Evolutionary conservation across 2,888 invertebrate genomes (phyloP), one percentile per base, ranked within the genome.

Genomic region (Tricholauxania praeusta): DNA sequence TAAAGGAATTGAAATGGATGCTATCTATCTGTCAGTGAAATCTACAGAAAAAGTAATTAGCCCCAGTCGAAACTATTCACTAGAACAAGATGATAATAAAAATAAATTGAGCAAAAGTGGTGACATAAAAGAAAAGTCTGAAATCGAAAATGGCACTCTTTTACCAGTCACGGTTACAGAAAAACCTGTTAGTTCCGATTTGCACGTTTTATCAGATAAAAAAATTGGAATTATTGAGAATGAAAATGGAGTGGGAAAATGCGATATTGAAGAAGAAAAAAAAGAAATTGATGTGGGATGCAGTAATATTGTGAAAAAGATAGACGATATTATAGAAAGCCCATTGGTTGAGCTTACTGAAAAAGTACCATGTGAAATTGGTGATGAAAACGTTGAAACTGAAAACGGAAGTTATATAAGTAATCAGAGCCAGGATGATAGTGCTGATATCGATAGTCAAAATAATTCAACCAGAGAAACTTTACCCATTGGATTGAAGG

Each of bases 21-120:
- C 63, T 19, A 75, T 64, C 52, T 78, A 76, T 71, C 77, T 77
- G 12, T 75, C 78, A 12, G 75, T 74, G n/a, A 77, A 76, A 67
- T 62, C 39, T 39, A 8, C 10, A 39, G 39, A 39, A 39, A 10
- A 10, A 7, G 39, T 7, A 39, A 39, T 10, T 39, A 39, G 39
- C 2, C 10, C 6, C 10, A 39, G 39, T 10, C 39, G 39, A 39
- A 39, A 10, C 39, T 39, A 39, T 10, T 39, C 39, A 39, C 39
- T 39, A 39, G 39, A 39, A 39, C 7, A 39, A 39, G 10, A 39
- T 10, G 39, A 39, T 39, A 39, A 39, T 39, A 32, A 32, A 32
- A 32, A 32, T 32, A 39, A 39, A 39, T 39, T 39, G 39, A 39
- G 39, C 39, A 39, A 39, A 39, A 39, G 7, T 39, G 39, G 5